phyloP scores from a whole-genome alignment of 2,113 vertebrate species.

The Noctilio leporinus region DNA sequence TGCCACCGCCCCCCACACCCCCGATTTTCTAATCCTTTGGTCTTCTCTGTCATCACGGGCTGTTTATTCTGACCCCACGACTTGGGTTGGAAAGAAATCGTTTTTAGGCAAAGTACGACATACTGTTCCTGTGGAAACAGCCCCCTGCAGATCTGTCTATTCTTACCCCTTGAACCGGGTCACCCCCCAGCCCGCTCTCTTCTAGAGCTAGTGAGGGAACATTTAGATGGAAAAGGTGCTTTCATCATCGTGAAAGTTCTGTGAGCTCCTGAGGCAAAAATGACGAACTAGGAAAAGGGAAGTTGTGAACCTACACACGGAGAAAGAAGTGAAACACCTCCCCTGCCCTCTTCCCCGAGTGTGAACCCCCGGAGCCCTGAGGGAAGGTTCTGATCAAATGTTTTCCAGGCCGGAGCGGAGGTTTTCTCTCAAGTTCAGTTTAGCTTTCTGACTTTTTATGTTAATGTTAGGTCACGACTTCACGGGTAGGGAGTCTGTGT shows the following conservation, averaged over 20 bases:
- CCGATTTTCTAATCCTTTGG: background rate
- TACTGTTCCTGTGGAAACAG: background rate
- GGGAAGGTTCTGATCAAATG: no score
- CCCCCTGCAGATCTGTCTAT: accelerated
- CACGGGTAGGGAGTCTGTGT: background rate
- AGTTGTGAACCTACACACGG: background rate
- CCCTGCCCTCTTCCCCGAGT: accelerated
- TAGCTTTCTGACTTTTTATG: background rate
- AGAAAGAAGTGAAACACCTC: background rate
- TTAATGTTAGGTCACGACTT: background rate
- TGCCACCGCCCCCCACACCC: no score
- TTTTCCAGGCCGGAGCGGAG: background rate
- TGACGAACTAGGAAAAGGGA: background rate
- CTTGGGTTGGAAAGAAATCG: background rate
- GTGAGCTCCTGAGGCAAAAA: background rate
- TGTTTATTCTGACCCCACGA: background rate
- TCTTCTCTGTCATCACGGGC: background rate
- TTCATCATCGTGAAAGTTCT: background rate
- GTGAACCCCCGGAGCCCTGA: background rate
- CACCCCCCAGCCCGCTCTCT: background rate
- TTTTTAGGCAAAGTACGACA: background rate
- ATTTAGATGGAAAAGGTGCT: no score
- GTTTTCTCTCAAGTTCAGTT: background rate
- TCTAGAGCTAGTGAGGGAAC: no score
- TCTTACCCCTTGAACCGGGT: background rate